These are phyloP conservation scores for Apostichopus japonicus DNA, from an alignment of 35 echinoderm and acorn worm genomes.

Conservation along the genomic window DNA sequence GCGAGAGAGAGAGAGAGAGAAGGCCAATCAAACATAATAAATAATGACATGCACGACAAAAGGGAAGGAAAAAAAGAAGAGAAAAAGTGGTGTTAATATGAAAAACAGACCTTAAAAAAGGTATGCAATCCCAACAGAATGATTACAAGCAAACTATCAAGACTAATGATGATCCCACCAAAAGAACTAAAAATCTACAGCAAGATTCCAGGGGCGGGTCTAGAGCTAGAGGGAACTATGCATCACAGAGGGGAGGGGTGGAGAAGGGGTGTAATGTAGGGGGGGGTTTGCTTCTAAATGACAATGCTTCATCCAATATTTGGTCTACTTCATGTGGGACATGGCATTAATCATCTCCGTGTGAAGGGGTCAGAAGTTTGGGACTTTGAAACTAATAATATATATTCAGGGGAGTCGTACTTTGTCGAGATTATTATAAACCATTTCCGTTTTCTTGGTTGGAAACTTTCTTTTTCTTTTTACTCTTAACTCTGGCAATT, in stretches of 20 bases:
- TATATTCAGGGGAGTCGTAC: no score
- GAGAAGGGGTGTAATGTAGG: background rate
- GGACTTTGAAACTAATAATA: no score
- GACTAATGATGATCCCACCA: background rate
- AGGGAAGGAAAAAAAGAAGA: slow-evolving; percentile 28
- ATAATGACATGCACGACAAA: slow-evolving; percentile 9
- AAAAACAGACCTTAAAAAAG: slow-evolving; percentile 10
- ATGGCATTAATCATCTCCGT: no score
- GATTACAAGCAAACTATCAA: slow-evolving; percentile 12
- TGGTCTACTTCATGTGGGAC: background rate
- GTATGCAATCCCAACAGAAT: slow-evolving; percentile 51
- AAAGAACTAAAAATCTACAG: background rate
- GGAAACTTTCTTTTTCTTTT: no score
- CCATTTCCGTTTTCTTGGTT: no score
- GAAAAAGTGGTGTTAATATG: slow-evolving; percentile 53
- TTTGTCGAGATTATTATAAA: no score
- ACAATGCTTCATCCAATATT: background rate
- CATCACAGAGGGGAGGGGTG: background rate
- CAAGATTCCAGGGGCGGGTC: background rate
- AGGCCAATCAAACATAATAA: slow-evolving; percentile 20
- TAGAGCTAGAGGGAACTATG: background rate
- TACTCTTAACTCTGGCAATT: no score
- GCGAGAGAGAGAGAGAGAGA: background rate
- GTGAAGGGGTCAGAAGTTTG: no score
- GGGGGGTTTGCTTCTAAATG: background rate